Evolutionary conservation across 2,113 vertebrate genomes (phyloP).

Genomic region (Datnioides undecimradiatus): DNA sequence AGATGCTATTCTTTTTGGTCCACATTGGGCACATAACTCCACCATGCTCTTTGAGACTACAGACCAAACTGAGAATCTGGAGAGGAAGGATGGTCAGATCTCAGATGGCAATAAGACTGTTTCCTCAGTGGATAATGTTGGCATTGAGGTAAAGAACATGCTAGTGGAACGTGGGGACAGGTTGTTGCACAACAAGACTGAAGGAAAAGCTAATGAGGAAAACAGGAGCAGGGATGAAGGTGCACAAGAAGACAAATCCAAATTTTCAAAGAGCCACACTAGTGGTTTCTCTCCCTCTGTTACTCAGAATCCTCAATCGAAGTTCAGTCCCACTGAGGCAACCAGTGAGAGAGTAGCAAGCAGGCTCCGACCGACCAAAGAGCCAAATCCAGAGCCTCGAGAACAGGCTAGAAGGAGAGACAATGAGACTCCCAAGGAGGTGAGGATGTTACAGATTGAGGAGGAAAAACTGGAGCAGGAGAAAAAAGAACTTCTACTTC

Average conservation of each 20-base stretch:
- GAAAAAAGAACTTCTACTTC: slow-evolving; percentile 75
- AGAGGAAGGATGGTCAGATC: slow-evolving; percentile 10
- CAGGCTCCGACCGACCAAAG: slow-evolving; percentile 70
- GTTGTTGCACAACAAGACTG: slow-evolving; percentile 24
- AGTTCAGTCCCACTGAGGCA: slow-evolving; percentile 39
- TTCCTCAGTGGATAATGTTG: slow-evolving; percentile 37
- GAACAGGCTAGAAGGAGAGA: slow-evolving; percentile 43
- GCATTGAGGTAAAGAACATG: slow-evolving; percentile 26
- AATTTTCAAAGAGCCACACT: slow-evolving; percentile 50
- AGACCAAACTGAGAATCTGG: slow-evolving; percentile 24
- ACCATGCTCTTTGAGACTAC: slow-evolving; percentile 50
- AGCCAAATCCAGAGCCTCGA: slow-evolving; percentile 73
- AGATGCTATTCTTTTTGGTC: slow-evolving; percentile 42
- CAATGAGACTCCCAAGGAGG: slow-evolving; percentile 73
- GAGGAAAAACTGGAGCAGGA: slow-evolving; percentile 74
- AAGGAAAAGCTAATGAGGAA: slow-evolving; percentile 17
- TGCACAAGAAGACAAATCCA: slow-evolving; percentile 55
- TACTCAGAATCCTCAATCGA: slow-evolving; percentile 48
- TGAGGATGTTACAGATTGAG: slow-evolving; percentile 62
- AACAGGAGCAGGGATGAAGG: slow-evolving; percentile 9
- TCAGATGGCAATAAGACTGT: slow-evolving; percentile 50
- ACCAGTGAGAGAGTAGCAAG: slow-evolving; percentile 37
- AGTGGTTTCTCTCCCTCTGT: slow-evolving; percentile 39
- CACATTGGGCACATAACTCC: slow-evolving; percentile 75
- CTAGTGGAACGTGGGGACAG: slow-evolving; percentile 22